A percentile compares a stretch with the other conserved stretches of the same genome.
These are phyloP conservation scores for Urophycis tenuis DNA, from an alignment of 2,797 vertebrate genomes.

Conservation along the genomic window DNA sequence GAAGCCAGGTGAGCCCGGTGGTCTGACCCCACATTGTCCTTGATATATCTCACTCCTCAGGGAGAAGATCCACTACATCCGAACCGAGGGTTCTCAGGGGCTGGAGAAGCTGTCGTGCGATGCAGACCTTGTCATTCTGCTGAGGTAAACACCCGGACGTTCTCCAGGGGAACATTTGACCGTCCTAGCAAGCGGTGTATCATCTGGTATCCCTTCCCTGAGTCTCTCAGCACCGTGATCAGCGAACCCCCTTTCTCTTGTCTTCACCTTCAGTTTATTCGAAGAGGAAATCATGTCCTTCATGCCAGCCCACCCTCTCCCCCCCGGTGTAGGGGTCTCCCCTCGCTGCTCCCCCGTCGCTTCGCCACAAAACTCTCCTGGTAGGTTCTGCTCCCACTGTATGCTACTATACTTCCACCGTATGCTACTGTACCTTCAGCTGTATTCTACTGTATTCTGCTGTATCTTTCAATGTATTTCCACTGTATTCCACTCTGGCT, in stretches of 20 bases:
- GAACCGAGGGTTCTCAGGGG: slow-evolving; percentile 87
- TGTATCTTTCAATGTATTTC: no score
- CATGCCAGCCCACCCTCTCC: slow-evolving; percentile 81
- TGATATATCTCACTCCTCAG: slow-evolving; percentile 52
- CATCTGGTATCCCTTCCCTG: no score
- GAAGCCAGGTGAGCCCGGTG: no score
- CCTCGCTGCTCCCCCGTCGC: slow-evolving; percentile 92
- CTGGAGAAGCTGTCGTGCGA: slow-evolving; percentile 95
- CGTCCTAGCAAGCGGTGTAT: no score
- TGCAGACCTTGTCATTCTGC: slow-evolving; percentile 91
- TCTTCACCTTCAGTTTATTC: slow-evolving; percentile 76
- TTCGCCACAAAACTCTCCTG: slow-evolving; percentile 96
- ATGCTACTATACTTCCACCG: background rate
- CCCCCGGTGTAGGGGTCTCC: slow-evolving; percentile 88
- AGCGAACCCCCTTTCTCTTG: slow-evolving; percentile 8
- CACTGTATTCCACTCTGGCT: background rate
- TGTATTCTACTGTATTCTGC: background rate
- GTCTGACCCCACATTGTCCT: no score
- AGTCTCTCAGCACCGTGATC: no score
- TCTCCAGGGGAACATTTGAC: background rate
- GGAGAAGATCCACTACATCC: slow-evolving; percentile 97
- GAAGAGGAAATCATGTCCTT: slow-evolving; percentile 98
- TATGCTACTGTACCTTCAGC: background rate
- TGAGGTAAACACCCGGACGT: slow-evolving; percentile 72
- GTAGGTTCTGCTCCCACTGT: slow-evolving; percentile 56